Evolutionary conservation across 2,113 vertebrate genomes (phyloP).

Genomic region (Callocephalon fimbriatum): DNA sequence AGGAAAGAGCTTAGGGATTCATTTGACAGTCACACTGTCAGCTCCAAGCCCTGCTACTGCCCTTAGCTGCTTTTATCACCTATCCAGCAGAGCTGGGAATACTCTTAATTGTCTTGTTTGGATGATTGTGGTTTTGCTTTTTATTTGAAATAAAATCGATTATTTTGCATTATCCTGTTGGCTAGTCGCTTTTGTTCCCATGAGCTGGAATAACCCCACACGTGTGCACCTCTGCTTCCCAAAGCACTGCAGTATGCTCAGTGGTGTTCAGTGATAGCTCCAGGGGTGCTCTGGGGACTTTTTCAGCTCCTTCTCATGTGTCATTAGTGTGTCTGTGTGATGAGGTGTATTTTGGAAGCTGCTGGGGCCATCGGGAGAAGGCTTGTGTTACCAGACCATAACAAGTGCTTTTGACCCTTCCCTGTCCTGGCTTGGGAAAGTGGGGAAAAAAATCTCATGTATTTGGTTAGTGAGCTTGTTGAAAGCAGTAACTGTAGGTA

Average conservation of each 20-base stretch:
- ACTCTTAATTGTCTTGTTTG: constrained; percentile 43
- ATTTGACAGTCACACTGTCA: background rate
- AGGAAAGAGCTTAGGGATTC: background rate
- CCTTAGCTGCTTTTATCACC: constrained; percentile 28
- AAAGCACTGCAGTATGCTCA: rapidly evolving
- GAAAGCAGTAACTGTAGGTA: background rate
- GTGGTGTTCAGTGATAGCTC: rapidly evolving
- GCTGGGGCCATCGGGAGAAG: background rate
- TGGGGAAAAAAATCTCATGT: background rate
- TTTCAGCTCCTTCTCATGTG: rapidly evolving
- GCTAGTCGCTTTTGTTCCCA: background rate
- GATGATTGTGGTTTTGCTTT: constrained; percentile 62
- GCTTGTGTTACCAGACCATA: background rate
- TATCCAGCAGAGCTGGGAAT: constrained; percentile 58
- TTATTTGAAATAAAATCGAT: constrained; percentile 74
- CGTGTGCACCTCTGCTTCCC: background rate
- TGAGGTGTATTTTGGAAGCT: background rate
- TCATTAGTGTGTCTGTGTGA: rapidly evolving
- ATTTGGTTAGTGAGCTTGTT: background rate
- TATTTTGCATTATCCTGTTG: constrained; percentile 65
- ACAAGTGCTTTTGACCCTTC: background rate
- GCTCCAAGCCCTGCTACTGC: constrained; percentile 8
- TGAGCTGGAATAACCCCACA: background rate
- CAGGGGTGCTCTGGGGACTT: background rate
- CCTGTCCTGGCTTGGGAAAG: background rate